Conservation (phyloP, 2,113 vertebrate genomes). For the Vidua macroura region DNA sequence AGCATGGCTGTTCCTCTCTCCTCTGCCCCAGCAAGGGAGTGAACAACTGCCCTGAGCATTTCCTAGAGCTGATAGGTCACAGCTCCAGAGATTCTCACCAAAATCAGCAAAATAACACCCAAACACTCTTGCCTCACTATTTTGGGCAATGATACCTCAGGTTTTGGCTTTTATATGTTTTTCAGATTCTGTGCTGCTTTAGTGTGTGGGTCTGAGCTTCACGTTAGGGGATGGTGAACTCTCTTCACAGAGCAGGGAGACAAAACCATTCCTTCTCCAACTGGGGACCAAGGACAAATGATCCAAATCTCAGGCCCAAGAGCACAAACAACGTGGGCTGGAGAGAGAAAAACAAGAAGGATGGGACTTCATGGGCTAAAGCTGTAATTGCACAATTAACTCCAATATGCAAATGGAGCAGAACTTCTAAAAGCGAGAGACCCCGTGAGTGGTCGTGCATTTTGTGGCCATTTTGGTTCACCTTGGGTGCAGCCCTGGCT, state of each 20-base stretch:
- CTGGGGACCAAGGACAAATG: background rate
- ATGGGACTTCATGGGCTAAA: background rate
- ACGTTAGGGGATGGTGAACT: background rate
- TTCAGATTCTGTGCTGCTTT: background rate
- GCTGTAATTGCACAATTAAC: accelerated
- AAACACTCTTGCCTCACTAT: background rate
- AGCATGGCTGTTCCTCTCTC: background rate
- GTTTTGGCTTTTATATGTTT: background rate
- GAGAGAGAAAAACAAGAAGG: background rate
- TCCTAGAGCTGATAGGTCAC: background rate
- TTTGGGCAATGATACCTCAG: background rate
- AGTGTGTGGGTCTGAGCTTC: background rate
- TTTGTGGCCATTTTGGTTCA: background rate
- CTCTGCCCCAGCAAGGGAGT: background rate
- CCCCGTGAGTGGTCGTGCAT: accelerated
- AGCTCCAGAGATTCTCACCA: background rate
- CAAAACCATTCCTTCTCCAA: background rate
- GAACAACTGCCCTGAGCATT: background rate
- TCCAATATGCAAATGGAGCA: background rate
- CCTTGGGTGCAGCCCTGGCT: background rate
- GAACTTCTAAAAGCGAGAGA: background rate
- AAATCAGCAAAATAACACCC: background rate
- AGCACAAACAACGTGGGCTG: background rate
- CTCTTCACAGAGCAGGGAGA: background rate
- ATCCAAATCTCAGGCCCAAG: background rate